Base-by-base conservation (phyloP, 64 coral and sea anemone species). In the Porites lutea region DNA sequence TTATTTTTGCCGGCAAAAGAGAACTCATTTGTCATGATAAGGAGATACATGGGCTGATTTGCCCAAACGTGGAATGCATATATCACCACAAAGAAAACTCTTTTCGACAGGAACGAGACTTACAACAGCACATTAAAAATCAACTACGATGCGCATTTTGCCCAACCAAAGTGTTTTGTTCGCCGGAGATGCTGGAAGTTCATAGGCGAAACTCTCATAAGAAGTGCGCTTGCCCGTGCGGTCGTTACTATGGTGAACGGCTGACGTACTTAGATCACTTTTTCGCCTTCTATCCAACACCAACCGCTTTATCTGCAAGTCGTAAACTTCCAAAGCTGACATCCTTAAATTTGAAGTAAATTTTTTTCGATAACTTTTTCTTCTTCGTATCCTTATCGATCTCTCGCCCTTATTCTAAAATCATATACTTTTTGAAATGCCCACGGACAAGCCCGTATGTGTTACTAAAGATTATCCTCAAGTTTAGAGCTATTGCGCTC, bases 181-280 rank as follows among this genome's bases (percentile, higher is more conserved):
- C 75, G 0, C n/a, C 58, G 0, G 84, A 91, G 59, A 60, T 53
- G 11, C 47, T 95, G 19, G 89, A 95, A 88, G 52, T 68, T 52
- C 94, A 92, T 27, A 72, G 87, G 63, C 71, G 16, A 74, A 88
- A 60, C 53, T 72, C 75, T 19, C 94, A 95, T 58, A 95, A 95
- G 52, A 92, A 92, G 52, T 95, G 94, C 57, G 5, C 88, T 2
- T 95, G 89, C 68, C 89, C 94, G 10, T 95, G 89, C 15, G 94
- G 94, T 4, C 11, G 78, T 27, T 95, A 95, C 52, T 95, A 75
- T 69, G 89, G 89, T 14, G 91, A 82, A 58, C 90, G 94, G 10
- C 20, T 87, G 53, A 73, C 75, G 3, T 95, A 95, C 66, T 79
- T 95, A 48, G 94, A 95, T 68, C 89, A 92, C 47, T 95, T 95